Conservation (phyloP, 2,113 vertebrate genomes). For the Acinonyx jubatus region DNA sequence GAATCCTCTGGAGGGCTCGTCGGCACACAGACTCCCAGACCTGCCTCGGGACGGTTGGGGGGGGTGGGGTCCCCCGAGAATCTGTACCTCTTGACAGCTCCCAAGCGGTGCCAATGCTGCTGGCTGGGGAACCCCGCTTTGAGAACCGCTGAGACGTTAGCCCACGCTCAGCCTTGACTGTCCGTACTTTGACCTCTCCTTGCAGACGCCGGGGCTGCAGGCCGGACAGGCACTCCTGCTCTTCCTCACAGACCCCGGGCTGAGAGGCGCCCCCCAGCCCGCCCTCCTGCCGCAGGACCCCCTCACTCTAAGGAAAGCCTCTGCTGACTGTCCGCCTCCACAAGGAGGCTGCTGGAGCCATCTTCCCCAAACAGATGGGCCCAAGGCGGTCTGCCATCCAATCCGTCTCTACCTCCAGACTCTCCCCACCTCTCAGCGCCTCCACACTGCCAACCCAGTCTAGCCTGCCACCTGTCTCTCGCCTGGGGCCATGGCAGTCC, state of each 20-base stretch:
- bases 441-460: neutral
- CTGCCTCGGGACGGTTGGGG: rapidly evolving
- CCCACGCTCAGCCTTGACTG: neutral
- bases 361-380: neutral
- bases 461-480: neutral
- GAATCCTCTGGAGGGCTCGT: neutral
- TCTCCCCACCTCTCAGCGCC: neutral
- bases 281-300: neutral
- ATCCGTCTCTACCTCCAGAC: neutral
- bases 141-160: neutral
- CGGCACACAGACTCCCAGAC: neutral
- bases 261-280: neutral
- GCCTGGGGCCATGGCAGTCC: too few species aligned
- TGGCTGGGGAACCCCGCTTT: neutral
- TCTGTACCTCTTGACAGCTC: neutral
- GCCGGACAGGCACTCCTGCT: neutral
- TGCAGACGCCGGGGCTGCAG: neutral
- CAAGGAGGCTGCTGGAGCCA: rapidly evolving
- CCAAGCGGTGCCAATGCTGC: neutral
- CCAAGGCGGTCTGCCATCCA: neutral
- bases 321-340: neutral
- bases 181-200: neutral
- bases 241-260: rapidly evolving
- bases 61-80: neutral
- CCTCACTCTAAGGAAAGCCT: too few species aligned